A percentile compares a stretch with the other conserved stretches of the same genome.
Evolutionary conservation across 2,888 invertebrate genomes (phyloP).

Genomic region (Cheilosia impressa): DNA sequence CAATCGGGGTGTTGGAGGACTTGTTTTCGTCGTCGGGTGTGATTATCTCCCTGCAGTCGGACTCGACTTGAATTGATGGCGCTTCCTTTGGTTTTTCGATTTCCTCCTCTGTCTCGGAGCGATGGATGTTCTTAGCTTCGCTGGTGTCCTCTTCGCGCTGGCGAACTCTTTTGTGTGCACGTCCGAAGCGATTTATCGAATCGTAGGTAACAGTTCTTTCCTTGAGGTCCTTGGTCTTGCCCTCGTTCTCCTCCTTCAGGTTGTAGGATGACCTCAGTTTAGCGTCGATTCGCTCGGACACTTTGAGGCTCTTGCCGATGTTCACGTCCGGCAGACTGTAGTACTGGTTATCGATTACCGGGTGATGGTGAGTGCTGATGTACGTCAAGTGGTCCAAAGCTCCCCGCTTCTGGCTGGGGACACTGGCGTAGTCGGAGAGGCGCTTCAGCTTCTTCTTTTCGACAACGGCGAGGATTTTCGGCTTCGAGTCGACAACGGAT

Average conservation of each 20-base stretch:
- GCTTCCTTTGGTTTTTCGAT: slow-evolving; percentile 80
- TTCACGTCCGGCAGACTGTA: slow-evolving; percentile 89
- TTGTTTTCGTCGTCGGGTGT: slow-evolving; percentile 3
- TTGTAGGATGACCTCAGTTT: slow-evolving; percentile 85
- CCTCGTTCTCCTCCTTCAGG: slow-evolving; percentile 71
- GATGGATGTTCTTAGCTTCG: slow-evolving; percentile 12
- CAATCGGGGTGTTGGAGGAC: slow-evolving; percentile 13
- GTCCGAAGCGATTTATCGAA: slow-evolving; percentile 82
- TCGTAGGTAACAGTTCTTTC: slow-evolving; percentile 79
- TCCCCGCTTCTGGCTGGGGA: slow-evolving; percentile 68
- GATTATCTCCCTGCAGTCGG: slow-evolving; percentile 80
- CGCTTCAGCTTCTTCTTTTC: slow-evolving; percentile 82
- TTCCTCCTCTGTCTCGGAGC: slow-evolving; percentile 65
- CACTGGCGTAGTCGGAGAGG: slow-evolving; percentile 77
- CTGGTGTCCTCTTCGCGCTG: slow-evolving; percentile 77
- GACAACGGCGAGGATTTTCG: slow-evolving; percentile 85
- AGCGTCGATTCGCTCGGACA: slow-evolving; percentile 89
- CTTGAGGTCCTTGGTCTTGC: slow-evolving; percentile 34
- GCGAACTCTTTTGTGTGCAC: slow-evolving; percentile 81
- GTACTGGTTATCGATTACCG: slow-evolving; percentile 87
- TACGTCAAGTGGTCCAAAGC: slow-evolving; percentile 77
- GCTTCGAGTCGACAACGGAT: slow-evolving; percentile 84
- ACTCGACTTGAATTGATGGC: slow-evolving; percentile 80
- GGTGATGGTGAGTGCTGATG: slow-evolving; percentile 73
- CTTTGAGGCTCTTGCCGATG: slow-evolving; percentile 88